Evolutionary conservation across 2,797 vertebrate genomes (phyloP).

Genomic region (Ammospiza maritima): DNA sequence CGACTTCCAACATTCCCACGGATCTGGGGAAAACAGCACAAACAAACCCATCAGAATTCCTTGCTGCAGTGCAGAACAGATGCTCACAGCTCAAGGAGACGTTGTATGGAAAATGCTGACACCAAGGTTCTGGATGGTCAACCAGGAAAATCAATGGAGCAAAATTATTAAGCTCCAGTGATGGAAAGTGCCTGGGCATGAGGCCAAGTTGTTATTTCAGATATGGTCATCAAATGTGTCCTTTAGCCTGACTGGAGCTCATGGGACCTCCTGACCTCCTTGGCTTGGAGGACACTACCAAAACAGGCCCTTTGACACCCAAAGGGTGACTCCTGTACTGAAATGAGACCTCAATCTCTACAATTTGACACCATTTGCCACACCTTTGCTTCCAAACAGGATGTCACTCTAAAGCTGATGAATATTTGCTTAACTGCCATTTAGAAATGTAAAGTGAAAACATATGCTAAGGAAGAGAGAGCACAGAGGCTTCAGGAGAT

Average conservation of each 20-base stretch:
- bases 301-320: neutral
- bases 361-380: neutral
- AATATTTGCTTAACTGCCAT: neutral
- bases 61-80: neutral
- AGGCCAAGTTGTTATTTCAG: neutral
- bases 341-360: neutral
- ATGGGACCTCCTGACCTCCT: rapidly evolving
- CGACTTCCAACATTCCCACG: neutral
- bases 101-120: neutral
- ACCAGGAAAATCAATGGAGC: neutral
- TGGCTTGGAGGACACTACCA: neutral
- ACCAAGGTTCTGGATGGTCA: neutral
- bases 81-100: neutral
- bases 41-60: neutral
- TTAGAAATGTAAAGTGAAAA: neutral
- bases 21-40: conserved; percentile 1
- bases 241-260: neutral
- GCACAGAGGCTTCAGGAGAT: neutral
- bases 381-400: neutral
- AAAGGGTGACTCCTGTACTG: neutral
- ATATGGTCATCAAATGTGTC: rapidly evolving
- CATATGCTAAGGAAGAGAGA: neutral
- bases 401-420: neutral
- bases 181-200: neutral
- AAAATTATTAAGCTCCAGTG: neutral